Conservation (phyloP, 2,888 invertebrate genomes). For the Hetaerina titia region DNA sequence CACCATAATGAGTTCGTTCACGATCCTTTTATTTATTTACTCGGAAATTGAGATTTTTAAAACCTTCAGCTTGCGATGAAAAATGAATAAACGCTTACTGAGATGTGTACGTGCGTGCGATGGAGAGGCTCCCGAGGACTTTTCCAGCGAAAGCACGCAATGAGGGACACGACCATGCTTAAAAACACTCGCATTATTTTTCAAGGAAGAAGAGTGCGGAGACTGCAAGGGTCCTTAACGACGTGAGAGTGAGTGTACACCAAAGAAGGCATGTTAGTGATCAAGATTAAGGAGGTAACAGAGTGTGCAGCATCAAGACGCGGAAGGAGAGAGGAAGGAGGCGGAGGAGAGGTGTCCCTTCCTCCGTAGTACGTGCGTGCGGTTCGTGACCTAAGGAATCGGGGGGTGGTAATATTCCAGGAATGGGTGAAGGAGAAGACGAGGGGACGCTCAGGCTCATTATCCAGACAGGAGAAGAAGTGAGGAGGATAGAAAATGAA, state of each 20-base stretch:
- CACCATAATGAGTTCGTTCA: neutral
- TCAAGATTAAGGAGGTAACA: neutral
- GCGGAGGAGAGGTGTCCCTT: neutral
- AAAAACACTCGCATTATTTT: neutral
- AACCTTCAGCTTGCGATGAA: neutral
- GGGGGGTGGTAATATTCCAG: neutral
- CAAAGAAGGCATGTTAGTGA: slow-evolving; percentile 17
- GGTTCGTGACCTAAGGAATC: neutral
- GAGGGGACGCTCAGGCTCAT: neutral
- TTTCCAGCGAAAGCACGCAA: neutral
- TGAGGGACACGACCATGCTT: neutral
- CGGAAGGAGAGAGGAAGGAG: neutral
- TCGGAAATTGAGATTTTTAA: neutral
- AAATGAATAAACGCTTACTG: neutral
- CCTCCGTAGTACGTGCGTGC: neutral
- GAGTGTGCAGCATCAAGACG: neutral
- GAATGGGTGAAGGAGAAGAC: neutral
- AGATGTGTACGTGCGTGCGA: neutral
- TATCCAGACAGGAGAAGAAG: neutral
- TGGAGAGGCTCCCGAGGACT: neutral
- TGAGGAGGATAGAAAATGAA: neutral
- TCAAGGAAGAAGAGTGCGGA: neutral
- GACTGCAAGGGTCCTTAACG: neutral
- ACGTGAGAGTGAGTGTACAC: neutral
- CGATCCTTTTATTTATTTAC: neutral